Percentiles rank a stretch among this genome's conserved stretches.
phyloP scores from a whole-genome alignment of 2,888 invertebrate genomes.

The Euphydryas editha region DNA sequence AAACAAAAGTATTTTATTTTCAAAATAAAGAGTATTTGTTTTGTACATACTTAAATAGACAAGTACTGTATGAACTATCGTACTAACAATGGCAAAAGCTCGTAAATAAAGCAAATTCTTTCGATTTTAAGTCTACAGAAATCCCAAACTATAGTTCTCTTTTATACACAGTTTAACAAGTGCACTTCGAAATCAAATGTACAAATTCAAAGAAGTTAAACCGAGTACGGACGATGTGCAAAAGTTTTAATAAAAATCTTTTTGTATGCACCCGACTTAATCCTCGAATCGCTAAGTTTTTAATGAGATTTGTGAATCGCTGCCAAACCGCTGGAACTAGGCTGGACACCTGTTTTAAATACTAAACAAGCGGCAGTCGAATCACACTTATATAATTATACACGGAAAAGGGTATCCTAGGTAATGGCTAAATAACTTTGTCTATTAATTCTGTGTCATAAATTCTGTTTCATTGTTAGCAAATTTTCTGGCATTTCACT shows the following conservation, averaged over 20 bases:
- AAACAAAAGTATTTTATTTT: too few relatives aligned
- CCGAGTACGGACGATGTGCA: constrained; percentile 20
- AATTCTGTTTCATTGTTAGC: too few relatives aligned
- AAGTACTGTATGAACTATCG: background rate
- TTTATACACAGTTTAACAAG: constrained; percentile 18
- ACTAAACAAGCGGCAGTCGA: constrained; percentile 10
- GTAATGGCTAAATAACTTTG: background rate
- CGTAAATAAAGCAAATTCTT: background rate
- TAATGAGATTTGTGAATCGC: constrained; percentile 34
- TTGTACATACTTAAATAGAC: background rate
- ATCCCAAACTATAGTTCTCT: constrained; percentile 7
- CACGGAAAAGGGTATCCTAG: too few relatives aligned
- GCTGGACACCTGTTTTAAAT: constrained; percentile 37
- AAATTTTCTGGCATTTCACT: too few relatives aligned
- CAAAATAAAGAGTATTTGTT: background rate
- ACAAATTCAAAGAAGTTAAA: constrained; percentile 30
- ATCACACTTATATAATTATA: too few relatives aligned
- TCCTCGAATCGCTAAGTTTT: constrained; percentile 32
- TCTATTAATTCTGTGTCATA: background rate
- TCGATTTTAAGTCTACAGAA: background rate
- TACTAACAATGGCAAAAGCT: background rate
- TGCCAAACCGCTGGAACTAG: constrained; percentile 34
- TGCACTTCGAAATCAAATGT: constrained; percentile 27
- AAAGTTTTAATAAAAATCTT: constrained; percentile 41
- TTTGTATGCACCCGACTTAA: constrained; percentile 40